Conservation (phyloP, 2,888 invertebrate species). For the Temnothorax rugatulus region DNA sequence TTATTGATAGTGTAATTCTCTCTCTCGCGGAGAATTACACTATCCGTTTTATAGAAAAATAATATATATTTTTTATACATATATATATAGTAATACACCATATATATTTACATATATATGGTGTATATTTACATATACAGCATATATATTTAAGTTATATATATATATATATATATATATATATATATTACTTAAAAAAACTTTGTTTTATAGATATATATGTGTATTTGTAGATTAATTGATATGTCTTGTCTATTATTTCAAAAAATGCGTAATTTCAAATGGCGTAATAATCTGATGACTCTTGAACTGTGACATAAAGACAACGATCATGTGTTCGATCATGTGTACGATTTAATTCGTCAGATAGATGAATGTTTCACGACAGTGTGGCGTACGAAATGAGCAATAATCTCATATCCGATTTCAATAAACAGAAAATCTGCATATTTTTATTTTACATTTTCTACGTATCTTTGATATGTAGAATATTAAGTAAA, state of each 20-base stretch:
- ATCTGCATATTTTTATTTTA: not conserved
- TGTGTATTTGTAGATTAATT: not conserved
- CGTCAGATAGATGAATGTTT: not conserved
- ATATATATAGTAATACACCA: too few species aligned
- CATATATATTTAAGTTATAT: not conserved
- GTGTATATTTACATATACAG: too few species aligned
- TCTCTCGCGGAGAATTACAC: not conserved
- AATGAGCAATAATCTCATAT: not conserved
- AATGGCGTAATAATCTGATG: not conserved
- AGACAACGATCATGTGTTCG: not conserved
- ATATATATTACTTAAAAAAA: not conserved
- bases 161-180: not conserved
- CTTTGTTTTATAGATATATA: not conserved
- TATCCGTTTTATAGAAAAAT: not conserved
- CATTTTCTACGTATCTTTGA: not conserved
- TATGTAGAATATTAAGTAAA: not conserved
- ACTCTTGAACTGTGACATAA: constrained; percentile 17
- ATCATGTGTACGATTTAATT: not conserved
- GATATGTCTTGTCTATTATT: not conserved
- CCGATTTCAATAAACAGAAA: not conserved
- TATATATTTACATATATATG: too few species aligned
- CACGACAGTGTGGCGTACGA: not conserved
- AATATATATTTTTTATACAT: not conserved
- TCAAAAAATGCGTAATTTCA: constrained; percentile 1
- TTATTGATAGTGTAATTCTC: not conserved